These are phyloP conservation scores for Tetragnatha versicolor DNA, from an alignment of 1,140 invertebrate genomes.

Conservation along the genomic window DNA sequence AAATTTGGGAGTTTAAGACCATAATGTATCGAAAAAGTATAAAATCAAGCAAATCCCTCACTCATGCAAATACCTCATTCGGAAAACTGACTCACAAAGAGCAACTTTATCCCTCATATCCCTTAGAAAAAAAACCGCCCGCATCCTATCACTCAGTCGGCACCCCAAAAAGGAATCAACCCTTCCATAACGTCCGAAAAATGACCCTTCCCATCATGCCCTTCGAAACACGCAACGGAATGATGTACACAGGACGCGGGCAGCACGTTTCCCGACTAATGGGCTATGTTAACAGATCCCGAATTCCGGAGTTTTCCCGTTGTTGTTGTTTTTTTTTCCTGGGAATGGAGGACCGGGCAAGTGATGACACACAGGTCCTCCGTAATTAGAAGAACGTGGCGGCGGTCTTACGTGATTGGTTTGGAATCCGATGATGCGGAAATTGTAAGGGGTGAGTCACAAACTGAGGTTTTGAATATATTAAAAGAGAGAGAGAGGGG, in stretches of 20 bases:
- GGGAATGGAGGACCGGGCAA: conserved; percentile 18
- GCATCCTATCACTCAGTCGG: no score
- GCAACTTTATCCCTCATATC: no score
- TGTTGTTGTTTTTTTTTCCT: conserved; percentile 6
- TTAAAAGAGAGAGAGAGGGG: no score
- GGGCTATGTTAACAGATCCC: conserved; percentile 39
- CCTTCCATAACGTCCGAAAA: no score
- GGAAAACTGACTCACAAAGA: no score
- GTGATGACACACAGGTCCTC: conserved; percentile 41
- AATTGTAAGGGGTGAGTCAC: not conserved
- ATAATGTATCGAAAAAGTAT: no score
- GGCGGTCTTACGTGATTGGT: conserved; percentile 44
- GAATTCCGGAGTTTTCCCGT: not conserved
- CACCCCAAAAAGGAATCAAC: no score
- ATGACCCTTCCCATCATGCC: no score
- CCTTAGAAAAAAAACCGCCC: no score
- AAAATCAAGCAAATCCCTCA: no score
- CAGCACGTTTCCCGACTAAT: conserved; percentile 40
- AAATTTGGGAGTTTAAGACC: no score
- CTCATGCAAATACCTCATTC: no score
- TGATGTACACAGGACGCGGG: not conserved
- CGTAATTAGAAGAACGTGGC: conserved; percentile 47
- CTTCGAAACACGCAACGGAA: not conserved
- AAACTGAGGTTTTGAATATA: not conserved
- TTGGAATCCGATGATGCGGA: conserved; percentile 8